Evolutionary conservation across 1,140 invertebrate species (phyloP), one percentile per base, ranked within the genome.

Genomic region (Drosophila tani): DNA sequence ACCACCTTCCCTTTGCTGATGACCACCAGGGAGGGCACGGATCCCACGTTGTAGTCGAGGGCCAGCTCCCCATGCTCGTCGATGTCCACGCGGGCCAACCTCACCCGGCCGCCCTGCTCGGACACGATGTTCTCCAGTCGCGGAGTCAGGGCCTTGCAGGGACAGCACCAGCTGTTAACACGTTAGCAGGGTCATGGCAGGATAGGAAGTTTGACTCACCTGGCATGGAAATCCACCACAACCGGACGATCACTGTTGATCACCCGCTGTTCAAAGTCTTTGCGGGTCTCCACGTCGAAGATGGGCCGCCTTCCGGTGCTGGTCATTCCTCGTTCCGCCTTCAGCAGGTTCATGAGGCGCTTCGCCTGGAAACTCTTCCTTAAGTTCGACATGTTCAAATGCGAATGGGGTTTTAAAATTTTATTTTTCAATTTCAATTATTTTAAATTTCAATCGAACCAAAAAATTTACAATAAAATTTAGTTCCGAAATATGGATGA

Each of bases 191-290:
- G 32, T 2, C n/a, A 14, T 1, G 1, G 12, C 1, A 0, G 1
- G 32, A 21, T 96, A 5, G 1, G 1, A 3, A 17, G 3, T 27
- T 98, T 0, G 9, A 29, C 27, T 95, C 95, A 99, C 98, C 96
- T 97, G 50, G 98, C 98, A 94, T 98, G 98, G 94, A 99, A 99
- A 92, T 99, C 98, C 1, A 99, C 95, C 57, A 99, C 95, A 3
- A 99, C 97, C 14, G 97, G 97, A 50, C 96, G 95, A 82, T 97
- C 96, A 58, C 96, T 97, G 47, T 98, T 96, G 62, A 98, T 95
- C 1, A 99, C 98, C 92, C 96, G 96, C 73, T 97, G 95, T 82
- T 97, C 94, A 93, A 99, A 99, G 93, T 99, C 98, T 70, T 97
- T 95, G 49, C 95, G 94, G 93, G 98, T 98, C 93, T 99, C 98